phyloP scores from a whole-genome alignment of 2,888 invertebrate genomes.

The Parnassius apollo region DNA sequence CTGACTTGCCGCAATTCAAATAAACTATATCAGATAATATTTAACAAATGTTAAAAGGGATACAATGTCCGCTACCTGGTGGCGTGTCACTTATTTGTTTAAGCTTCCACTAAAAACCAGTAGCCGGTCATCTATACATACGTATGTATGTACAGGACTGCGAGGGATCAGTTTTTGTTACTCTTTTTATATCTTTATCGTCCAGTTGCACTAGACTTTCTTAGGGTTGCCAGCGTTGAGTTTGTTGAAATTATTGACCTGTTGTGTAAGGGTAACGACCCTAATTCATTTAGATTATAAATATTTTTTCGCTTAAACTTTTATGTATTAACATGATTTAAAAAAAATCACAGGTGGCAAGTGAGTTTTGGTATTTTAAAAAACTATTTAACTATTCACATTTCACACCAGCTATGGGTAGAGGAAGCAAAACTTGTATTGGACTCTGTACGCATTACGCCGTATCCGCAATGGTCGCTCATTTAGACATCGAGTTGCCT shows the following conservation, averaged over 20 bases:
- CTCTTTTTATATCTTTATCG: slow-evolving; percentile 61
- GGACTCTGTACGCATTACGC: slow-evolving; percentile 32
- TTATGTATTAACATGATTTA: no score
- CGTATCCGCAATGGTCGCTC: slow-evolving; percentile 51
- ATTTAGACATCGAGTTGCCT: slow-evolving; percentile 72
- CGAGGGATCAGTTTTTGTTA: slow-evolving; percentile 68
- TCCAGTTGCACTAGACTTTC: slow-evolving; percentile 66
- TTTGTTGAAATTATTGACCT: neutral
- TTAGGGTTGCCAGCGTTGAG: slow-evolving; percentile 49
- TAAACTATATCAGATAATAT: slow-evolving; percentile 74
- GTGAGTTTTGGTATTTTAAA: no score
- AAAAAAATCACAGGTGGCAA: no score
- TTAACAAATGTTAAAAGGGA: slow-evolving; percentile 69
- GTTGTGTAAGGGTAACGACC: no score
- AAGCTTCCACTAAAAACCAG: slow-evolving; percentile 77
- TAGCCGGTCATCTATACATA: slow-evolving; percentile 62
- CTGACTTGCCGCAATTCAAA: slow-evolving; percentile 51
- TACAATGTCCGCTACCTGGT: slow-evolving; percentile 70
- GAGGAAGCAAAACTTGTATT: slow-evolving; percentile 19
- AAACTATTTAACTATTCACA: neutral
- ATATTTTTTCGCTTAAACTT: no score
- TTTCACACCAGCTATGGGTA: slow-evolving; percentile 15
- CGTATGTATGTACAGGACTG: slow-evolving; percentile 47
- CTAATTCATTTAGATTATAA: no score
- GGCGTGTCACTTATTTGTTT: slow-evolving; percentile 77